Base-by-base conservation (phyloP, 2,797 vertebrate genomes). In the Botia kubotai region DNA sequence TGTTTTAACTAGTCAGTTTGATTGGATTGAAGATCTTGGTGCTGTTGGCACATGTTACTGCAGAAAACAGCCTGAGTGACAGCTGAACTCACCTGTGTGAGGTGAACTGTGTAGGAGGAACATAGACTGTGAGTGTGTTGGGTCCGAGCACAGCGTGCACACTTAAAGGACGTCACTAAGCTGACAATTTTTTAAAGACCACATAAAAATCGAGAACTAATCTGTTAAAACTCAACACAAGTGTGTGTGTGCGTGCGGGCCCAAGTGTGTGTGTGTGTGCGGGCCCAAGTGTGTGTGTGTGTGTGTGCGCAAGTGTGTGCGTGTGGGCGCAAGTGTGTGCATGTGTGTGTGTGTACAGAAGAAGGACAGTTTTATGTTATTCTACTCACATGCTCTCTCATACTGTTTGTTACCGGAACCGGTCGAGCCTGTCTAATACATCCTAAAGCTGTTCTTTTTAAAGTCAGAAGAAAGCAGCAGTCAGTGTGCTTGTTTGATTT, bases 111-210 rank as follows among this genome's bases (percentile, higher is more conserved):
- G 90, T 91, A 90, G 87, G 87, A 87, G 87, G 89, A 87, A 86
- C 88, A 93, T 94, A 93, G 92, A 94, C 33, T 91, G 92, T 88
- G 23, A 26, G 89, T 93, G 91, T 91, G 92, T 91, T 95, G 88
- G 26, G 52, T 53, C 65, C 52, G 57, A 62, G 79, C 52, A 60
- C 75, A 60, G 66, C 53, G n/a, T 29, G 53, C 5, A 39, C 67
- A 29, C 33, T 33, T 33, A 33, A 16, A 36, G 17, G 26, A 17
- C 26, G 3, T 57, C 48, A 11, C 19, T 43, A 48, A 11, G 43
- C 78, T 65, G 14, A 48, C 10, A 33, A 29, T 63, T 14, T 19
- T 39, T 74, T 50, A 60, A 57, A 57, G n/a, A 19, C 19, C 55
- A 19, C n/a, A n/a, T 6, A 57, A 57, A 26, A 60, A 60, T 57